These are phyloP conservation scores for Drosophila setifemur DNA, from an alignment of 1,140 invertebrate genomes.

Conservation along the genomic window DNA sequence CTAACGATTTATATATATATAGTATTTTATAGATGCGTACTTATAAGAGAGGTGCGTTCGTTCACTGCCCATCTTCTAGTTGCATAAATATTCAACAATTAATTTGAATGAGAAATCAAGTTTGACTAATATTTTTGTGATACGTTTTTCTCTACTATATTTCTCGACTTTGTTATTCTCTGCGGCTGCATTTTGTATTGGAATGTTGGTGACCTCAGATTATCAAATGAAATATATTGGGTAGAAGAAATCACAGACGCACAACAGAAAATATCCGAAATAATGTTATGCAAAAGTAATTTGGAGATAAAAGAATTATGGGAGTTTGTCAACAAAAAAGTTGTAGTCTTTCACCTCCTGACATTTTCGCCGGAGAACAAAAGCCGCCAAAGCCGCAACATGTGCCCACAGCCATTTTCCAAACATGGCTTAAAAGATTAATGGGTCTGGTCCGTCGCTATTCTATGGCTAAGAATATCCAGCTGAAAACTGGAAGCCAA, in stretches of 20 bases:
- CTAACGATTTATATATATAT: background rate
- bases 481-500: background rate
- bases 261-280: conserved; percentile 19
- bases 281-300: conserved; percentile 17
- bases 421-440: conserved; percentile 17
- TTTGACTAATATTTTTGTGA: conserved; percentile 39
- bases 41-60: conserved; percentile 28
- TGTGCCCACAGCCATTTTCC: conserved; percentile 28
- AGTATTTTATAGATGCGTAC: background rate
- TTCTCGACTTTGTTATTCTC: conserved; percentile 4
- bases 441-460: too few species aligned
- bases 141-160: conserved; percentile 1
- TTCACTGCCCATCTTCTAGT: conserved; percentile 59
- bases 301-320: conserved; percentile 4
- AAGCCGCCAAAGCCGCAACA: conserved; percentile 10
- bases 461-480: background rate
- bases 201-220: conserved; percentile 67
- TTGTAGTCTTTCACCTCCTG: conserved; percentile 45
- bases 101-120: conserved; percentile 35
- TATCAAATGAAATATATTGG: conserved; percentile 30
- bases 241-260: conserved; percentile 25
- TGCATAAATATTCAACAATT: conserved; percentile 56
- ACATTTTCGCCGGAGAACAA: conserved; percentile 39
- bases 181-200: conserved; percentile 43
- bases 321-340: background rate